Evolutionary conservation across 2,797 vertebrate genomes (phyloP).

Genomic region (Echeneis naucrates): DNA sequence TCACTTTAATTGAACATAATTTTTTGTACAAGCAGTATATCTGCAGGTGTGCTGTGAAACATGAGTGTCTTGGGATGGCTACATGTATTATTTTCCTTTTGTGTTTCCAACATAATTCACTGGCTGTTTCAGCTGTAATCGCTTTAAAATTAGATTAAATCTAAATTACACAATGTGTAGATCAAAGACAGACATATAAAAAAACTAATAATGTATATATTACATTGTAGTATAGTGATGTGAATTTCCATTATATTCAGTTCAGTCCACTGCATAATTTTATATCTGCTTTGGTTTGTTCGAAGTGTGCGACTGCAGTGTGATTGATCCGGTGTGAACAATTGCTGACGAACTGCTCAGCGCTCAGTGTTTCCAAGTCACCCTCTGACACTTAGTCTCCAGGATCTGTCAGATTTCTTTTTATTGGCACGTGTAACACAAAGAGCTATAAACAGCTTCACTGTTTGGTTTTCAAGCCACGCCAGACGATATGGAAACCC

Average conservation of each 20-base stretch:
- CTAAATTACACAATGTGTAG: not conserved
- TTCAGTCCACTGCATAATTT: not conserved
- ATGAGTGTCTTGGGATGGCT: not conserved
- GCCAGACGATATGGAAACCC: slow-evolving; percentile 19
- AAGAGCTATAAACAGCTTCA: slow-evolving; percentile 25
- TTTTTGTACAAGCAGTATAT: not conserved
- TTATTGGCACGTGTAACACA: slow-evolving; percentile 31
- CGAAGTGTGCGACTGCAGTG: not conserved
- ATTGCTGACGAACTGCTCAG: slow-evolving; percentile 27
- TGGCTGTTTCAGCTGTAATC: not conserved
- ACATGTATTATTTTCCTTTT: not conserved
- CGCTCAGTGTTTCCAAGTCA: slow-evolving; percentile 9
- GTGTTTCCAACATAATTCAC: not conserved
- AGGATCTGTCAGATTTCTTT: slow-evolving; percentile 15
- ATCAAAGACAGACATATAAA: not conserved
- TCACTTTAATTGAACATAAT: not conserved
- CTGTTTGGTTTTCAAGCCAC: slow-evolving; percentile 36
- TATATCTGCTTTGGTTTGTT: not conserved
- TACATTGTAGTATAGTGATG: not conserved
- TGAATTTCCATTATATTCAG: not conserved
- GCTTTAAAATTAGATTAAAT: not conserved
- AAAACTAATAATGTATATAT: not conserved
- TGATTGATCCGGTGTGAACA: slow-evolving; percentile 27
- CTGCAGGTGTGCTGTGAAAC: not conserved
- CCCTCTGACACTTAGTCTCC: slow-evolving; percentile 1